Evolutionary conservation across 1,140 invertebrate genomes (phyloP), one percentile per base, ranked within the genome.

Genomic region (Sycophaga agraensis): DNA sequence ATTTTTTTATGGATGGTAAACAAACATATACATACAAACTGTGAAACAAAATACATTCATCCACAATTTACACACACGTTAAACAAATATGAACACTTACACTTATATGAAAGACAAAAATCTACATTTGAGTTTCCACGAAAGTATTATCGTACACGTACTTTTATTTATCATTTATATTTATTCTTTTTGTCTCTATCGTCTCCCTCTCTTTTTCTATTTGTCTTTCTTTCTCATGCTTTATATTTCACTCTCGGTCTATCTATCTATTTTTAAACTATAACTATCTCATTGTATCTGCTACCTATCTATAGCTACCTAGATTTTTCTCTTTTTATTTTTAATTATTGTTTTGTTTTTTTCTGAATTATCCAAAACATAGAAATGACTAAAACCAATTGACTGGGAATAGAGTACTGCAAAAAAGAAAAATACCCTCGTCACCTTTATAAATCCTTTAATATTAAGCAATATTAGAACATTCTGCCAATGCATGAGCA

Each of bases 401-500:
- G 4, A 21, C 17, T 42, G 4, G 1, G 35, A 35, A 54, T n/a
- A 43, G 53, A 31, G 48, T 51, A 60, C 14, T 45, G 40, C 59
- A 55, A 63, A 60, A 58, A 64, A 54, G 39, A 55, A 61, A 62
- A 16, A 28, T 14, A 55, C 26, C 58, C 24, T 35, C 11, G 26
- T 49, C 17, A 17, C 16, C 35, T 61, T 24, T n/a, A n/a, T 28
- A n/a, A 56, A 56, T 56, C 53, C 59, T 42, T 12, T 55, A n/a
- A n/a, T n/a, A n/a, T n/a, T n/a, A n/a, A n/a, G n/a, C n/a, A n/a
- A 31, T 45, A 49, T 49, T 62, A 55, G 37, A 62, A 62, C 43
- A 49, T 67, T 58, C 40, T 59, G 63, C 59, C 57, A 64, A 64
- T 68, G 70, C 66, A 71, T 71, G 58, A 21, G 72, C 71, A 75